A percentile compares a stretch with the other conserved stretches of the same genome.
phyloP scores from a whole-genome alignment of 1,140 invertebrate species.

The Sinella curviseta region DNA sequence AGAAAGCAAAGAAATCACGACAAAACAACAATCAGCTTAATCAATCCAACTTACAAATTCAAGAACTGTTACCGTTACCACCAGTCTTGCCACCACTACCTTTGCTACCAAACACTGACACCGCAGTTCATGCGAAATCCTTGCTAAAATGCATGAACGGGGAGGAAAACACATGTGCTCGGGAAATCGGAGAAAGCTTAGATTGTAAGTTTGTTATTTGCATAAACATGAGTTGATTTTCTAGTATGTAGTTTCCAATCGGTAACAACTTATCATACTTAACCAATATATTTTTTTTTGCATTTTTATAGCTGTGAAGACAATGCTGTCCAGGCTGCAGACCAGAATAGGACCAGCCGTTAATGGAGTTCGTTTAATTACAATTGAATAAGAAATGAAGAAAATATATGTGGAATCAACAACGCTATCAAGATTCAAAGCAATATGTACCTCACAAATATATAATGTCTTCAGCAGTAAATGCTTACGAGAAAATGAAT shows the following conservation, averaged over 20 bases:
- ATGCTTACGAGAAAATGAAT: neutral
- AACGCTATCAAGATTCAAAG: neutral
- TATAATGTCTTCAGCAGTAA: neutral
- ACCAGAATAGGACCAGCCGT: constrained; percentile 28
- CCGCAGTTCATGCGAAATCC: neutral
- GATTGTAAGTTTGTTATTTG: neutral
- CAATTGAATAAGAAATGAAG: constrained; percentile 26
- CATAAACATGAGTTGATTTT: neutral
- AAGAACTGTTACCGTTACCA: neutral
- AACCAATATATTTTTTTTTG: neutral
- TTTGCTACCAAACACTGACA: neutral
- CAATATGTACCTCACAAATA: neutral
- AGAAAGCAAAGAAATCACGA: neutral
- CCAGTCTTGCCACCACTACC: neutral
- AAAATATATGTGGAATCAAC: neutral
- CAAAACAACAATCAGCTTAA: constrained; percentile 8
- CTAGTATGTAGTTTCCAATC: too few relatives aligned
- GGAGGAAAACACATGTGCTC: constrained; percentile 5
- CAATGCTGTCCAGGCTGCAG: constrained; percentile 32
- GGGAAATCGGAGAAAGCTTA: constrained; percentile 12
- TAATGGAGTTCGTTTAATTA: constrained; percentile 30
- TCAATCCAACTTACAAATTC: neutral
- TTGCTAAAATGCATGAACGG: constrained; percentile 9
- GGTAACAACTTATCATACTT: too few relatives aligned
- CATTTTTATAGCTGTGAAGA: constrained; percentile 30